Base-by-base conservation (phyloP, 2,113 vertebrate species). In the Callopanchax toddi region DNA sequence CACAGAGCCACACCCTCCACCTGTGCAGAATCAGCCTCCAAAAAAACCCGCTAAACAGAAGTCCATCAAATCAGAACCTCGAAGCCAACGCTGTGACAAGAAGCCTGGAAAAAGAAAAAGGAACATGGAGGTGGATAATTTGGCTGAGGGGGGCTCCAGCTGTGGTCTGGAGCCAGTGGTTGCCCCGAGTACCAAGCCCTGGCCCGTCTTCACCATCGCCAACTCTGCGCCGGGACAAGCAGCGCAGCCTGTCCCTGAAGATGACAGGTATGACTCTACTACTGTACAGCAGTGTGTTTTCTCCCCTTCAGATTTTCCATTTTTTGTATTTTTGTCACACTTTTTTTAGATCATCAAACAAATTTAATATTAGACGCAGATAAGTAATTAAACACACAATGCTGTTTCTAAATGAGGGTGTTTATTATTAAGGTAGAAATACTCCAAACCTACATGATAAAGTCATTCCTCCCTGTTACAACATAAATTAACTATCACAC, bases 121-220 rank as follows among this genome's bases (percentile, higher is more conserved):
- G 6, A 52, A 36, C 4, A n/a, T 0, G 7, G 64, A 57, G 34
- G 34, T 3, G 1, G 34, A 34, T 1, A 37, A 20, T 1, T 3
- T 52, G 0, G 11, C 15, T 13, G 67, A 48, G 26, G 53, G 13
- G 17, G 46, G 32, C 40, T 40, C 34, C 48, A 50, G 70, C 51
- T 15, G 21, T 11, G 74, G 71, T 10, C 48, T 61, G 49, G 81
- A 83, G 20, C 74, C 81, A 0, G 54, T 81, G 1, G 69, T 60
- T 55, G 74, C 60, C 4, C 60, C 40, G 0, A 82, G 81, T 71
- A 45, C 44, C 63, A 84, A 84, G 69, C 81, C 74, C 15, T 85
- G 85, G 82, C 76, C 83, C 0, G 72, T 79, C 17, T 71, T 79
- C 59, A 76, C 78, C 23, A 69, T 78, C 4, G 9, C 65, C 6